These are phyloP conservation scores for Pristiophorus japonicus DNA, from an alignment of 2,113 vertebrate species.

Conservation along the genomic window DNA sequence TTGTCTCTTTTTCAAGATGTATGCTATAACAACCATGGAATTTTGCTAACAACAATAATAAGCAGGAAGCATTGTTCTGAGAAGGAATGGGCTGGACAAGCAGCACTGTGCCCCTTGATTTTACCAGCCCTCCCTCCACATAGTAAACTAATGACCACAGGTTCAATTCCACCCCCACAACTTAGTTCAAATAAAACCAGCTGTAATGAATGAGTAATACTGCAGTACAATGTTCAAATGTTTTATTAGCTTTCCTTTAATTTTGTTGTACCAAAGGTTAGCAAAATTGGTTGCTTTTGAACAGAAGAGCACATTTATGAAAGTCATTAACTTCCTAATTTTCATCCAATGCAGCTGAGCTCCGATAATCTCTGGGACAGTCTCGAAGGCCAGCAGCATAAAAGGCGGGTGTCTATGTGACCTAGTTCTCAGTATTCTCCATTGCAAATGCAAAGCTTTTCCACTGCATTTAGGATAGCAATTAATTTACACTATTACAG, in stretches of 20 bases:
- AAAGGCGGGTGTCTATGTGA: not conserved
- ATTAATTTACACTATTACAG: not conserved
- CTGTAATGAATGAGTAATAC: not conserved
- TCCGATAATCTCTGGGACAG: not conserved
- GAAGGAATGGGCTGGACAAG: not conserved
- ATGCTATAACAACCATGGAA: not conserved
- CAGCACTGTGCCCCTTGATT: not conserved
- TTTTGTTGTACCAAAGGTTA: not conserved
- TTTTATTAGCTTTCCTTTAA: not conserved
- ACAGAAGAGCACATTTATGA: not conserved
- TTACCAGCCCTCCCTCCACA: not conserved
- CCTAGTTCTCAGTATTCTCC: not conserved
- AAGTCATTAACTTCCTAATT: not conserved
- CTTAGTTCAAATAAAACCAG: not conserved
- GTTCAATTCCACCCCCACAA: not conserved
- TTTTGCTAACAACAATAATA: not conserved
- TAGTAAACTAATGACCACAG: not conserved
- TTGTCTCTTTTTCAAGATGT: not conserved
- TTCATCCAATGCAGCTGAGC: not conserved
- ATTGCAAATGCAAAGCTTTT: slow-evolving; percentile 8
- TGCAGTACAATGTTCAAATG: too few species aligned
- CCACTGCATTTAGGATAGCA: not conserved
- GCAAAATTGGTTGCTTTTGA: not conserved
- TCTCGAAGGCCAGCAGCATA: not conserved
- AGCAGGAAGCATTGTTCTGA: not conserved